These are phyloP conservation scores for Onychomys leucogaster DNA, from an alignment of 2,797 vertebrate genomes.

Conservation along the genomic window DNA sequence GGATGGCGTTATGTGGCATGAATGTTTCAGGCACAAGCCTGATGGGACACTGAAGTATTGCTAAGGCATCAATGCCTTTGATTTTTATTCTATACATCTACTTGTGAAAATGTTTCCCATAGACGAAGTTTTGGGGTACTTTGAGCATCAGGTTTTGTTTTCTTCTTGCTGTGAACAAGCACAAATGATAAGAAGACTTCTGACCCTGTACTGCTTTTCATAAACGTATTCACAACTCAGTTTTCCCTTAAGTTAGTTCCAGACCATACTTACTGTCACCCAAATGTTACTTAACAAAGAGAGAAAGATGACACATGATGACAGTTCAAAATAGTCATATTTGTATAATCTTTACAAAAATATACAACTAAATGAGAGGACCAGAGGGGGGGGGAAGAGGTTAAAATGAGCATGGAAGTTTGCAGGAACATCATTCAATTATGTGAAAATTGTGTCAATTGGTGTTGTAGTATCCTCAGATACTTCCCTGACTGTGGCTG, in stretches of 20 bases:
- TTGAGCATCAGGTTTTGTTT: background rate
- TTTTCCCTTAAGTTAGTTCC: background rate
- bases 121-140: background rate
- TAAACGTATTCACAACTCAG: background rate
- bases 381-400: background rate
- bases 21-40: background rate
- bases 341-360: conserved; percentile 46
- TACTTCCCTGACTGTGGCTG: background rate
- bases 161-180: background rate
- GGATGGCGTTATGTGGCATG: background rate
- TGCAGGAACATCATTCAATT: background rate
- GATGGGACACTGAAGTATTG: background rate
- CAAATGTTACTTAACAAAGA: background rate
- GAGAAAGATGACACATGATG: background rate
- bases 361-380: background rate
- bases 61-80: background rate
- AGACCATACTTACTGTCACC: background rate
- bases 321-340: background rate
- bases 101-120: background rate
- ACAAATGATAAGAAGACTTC: background rate
- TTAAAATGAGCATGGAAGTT: background rate
- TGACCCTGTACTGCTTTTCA: background rate
- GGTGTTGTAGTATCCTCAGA: background rate
- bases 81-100: background rate
- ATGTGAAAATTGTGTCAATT: background rate